Conservation (phyloP, 2,888 invertebrate species). For the Lydus trimaculatus region DNA sequence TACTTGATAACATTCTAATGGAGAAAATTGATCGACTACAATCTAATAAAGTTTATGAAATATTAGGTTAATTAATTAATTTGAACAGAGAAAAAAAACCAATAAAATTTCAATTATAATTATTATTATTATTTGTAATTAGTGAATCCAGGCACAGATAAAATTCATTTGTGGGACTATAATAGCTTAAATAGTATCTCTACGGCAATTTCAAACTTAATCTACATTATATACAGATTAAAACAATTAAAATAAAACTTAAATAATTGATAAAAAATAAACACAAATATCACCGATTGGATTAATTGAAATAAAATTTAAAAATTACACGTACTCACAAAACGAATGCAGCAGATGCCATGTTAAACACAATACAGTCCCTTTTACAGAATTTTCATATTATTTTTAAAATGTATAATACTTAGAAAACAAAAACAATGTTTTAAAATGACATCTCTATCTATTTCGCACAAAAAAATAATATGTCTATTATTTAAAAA, state of each 20-base stretch:
- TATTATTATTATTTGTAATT: slow-evolving; percentile 48
- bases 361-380: background rate
- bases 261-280: background rate
- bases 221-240: slow-evolving; percentile 49
- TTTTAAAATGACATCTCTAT: slow-evolving; percentile 1
- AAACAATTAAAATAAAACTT: slow-evolving; percentile 17
- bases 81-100: background rate
- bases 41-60: slow-evolving; percentile 13
- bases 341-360: background rate
- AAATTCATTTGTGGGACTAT: slow-evolving; percentile 58
- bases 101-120: slow-evolving; percentile 18
- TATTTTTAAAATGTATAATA: background rate
- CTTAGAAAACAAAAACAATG: background rate
- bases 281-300: slow-evolving; percentile 22
- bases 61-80: slow-evolving; percentile 12
- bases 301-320: background rate
- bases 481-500: background rate
- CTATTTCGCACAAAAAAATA: background rate
- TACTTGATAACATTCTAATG: slow-evolving; percentile 45
- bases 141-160: slow-evolving; percentile 61
- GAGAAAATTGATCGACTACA: slow-evolving; percentile 42
- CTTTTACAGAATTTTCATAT: background rate
- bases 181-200: slow-evolving; percentile 52
- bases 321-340: background rate
- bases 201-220: slow-evolving; percentile 48